Percentiles rank a stretch among this genome's conserved stretches.
These are phyloP conservation scores for Oncopodura yosiiana DNA, from an alignment of 1,140 invertebrate genomes.

Conservation along the genomic window DNA sequence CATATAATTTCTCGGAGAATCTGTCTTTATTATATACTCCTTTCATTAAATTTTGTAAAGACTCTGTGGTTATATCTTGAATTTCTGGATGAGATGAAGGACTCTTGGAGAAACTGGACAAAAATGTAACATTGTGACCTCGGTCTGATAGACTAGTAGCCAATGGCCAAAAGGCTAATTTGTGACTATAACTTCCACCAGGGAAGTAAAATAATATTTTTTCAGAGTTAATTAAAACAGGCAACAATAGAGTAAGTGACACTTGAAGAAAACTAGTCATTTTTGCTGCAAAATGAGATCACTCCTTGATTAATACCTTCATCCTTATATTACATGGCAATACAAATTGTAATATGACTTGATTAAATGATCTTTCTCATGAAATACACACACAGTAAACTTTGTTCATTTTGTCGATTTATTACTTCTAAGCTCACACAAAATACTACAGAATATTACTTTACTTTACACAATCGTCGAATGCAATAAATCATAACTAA, in stretches of 20 bases:
- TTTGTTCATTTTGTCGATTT: no score
- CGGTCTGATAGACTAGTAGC: constrained; percentile 8
- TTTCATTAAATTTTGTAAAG: not conserved
- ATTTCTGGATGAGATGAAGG: not conserved
- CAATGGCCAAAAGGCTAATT: constrained; percentile 15
- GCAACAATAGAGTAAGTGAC: not conserved
- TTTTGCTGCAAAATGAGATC: no score
- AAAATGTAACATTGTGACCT: constrained; percentile 20
- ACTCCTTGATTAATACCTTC: no score
- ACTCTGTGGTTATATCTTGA: not conserved
- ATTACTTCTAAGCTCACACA: no score
- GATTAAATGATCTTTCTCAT: no score
- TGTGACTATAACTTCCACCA: constrained; percentile 9
- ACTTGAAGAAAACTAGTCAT: no score
- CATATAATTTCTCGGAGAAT: not conserved
- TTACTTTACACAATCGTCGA: no score
- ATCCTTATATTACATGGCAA: no score
- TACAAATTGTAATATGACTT: no score
- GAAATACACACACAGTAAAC: no score
- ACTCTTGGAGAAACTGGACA: not conserved
- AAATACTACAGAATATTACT: no score
- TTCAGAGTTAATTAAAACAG: not conserved
- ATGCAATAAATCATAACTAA: no score
- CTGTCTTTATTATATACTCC: constrained; percentile 5
- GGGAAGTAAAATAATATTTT: constrained; percentile 21